Evolutionary conservation across 2,888 invertebrate genomes (phyloP), one percentile per base, ranked within the genome.

Genomic region (Macrophya alboannulata): DNA sequence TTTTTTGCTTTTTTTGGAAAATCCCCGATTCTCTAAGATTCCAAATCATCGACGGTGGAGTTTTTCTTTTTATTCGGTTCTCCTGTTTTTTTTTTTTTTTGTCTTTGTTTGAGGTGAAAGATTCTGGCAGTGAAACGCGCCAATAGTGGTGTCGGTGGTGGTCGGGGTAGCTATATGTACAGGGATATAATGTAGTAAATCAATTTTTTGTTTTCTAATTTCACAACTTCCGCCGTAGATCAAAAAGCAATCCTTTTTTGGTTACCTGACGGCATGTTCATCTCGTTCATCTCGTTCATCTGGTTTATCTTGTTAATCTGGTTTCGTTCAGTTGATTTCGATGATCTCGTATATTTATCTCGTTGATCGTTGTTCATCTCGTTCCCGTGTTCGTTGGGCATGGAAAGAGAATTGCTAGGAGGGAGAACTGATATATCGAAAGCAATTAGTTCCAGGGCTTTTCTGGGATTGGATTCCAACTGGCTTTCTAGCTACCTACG

Each of bases 391-490:
- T 62, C 25, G n/a, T n/a, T 31, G 17, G 40, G 40, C n/a, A n/a
- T 37, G n/a, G 48, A 76, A 76, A 31, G 51, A 51, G 77, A 77
- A 6, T 25, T 17, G 43, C 43, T 8, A n/a, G 31, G 71, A 31
- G 17, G 12, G 62, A 9, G 81, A 81, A 51, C 81, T 71, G 83
- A 83, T 83, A 71, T 71, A 71, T 68, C 65, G 83, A 83, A 83
- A 83, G 83, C 83, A 83, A 65, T 83, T 71, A 71, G 65, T 71
- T 83, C 71, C 62, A 83, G 83, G 83, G 68, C 59, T 81, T 77
- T 81, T 81, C 81, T 81, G 81, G 81, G 81, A 81, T 81, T 81
- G 81, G 81, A 81, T 81, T 81, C 81, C 81, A 62, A 81, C 59
- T 81, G 43, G 43, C 81, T 59, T 81, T 43, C 81, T 81, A 81